A percentile compares a stretch with the other conserved stretches of the same genome.
Evolutionary conservation across 2,797 vertebrate species (phyloP).

Genomic region (Acanthurus lineatus): DNA sequence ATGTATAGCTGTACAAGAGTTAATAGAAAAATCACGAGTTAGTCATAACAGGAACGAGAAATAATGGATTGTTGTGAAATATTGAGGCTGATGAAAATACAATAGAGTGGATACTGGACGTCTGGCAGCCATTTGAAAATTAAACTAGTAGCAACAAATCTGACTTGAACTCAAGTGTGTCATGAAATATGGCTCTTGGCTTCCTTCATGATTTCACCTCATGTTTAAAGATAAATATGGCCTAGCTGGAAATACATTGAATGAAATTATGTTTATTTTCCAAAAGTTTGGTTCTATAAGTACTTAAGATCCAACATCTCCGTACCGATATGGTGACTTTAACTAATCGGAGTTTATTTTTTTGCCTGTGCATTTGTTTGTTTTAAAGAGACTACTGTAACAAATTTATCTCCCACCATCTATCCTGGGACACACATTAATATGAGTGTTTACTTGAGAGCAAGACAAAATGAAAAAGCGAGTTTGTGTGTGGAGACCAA

Average conservation of each 20-base stretch:
- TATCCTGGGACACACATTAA: background rate
- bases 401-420: background rate
- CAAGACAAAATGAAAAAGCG: background rate
- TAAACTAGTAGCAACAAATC: conserved; percentile 27
- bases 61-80: conserved; percentile 69
- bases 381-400: background rate
- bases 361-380: background rate
- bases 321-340: background rate
- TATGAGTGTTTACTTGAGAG: background rate
- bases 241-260: background rate
- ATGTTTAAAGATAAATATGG: conserved; percentile 13
- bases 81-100: conserved; percentile 44
- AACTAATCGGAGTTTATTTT: background rate
- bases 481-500: background rate
- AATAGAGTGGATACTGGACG: conserved; percentile 21
- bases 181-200: background rate
- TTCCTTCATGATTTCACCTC: background rate
- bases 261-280: background rate
- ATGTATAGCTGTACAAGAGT: conserved; percentile 62
- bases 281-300: too few species aligned
- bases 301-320: background rate
- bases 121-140: conserved; percentile 11
- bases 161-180: background rate
- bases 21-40: conserved; percentile 72
- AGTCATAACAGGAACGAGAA: conserved; percentile 57